Conservation (phyloP, 92 coral and sea anemone genomes). For the Zoanthus solanderi region DNA sequence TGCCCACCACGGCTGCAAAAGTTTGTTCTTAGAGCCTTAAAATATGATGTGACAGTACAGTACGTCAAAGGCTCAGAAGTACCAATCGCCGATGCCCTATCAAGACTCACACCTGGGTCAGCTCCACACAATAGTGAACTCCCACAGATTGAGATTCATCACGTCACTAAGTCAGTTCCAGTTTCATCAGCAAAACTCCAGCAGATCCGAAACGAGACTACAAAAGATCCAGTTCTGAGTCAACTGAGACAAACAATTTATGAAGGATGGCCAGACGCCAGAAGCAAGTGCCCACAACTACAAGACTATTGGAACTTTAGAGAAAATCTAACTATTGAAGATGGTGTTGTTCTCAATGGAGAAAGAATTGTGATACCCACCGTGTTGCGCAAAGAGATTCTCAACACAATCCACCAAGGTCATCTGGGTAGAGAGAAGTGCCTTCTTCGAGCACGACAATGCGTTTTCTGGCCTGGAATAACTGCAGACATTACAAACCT, state of each 20-base stretch:
- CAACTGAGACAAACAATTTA: conserved; percentile 52
- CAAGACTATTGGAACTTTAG: conserved; percentile 76
- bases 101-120: conserved; percentile 38
- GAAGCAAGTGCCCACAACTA: conserved; percentile 54
- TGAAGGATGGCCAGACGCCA: conserved; percentile 19
- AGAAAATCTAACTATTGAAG: conserved; percentile 68
- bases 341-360: conserved; percentile 55
- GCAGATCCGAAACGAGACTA: conserved; percentile 68
- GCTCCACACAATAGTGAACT: conserved; percentile 46
- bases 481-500: conserved; percentile 26
- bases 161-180: conserved; percentile 61
- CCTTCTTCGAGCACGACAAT: conserved; percentile 50
- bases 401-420: conserved; percentile 59
- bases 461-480: conserved; percentile 66
- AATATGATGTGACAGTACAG: too few relatives aligned
- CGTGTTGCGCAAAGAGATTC: conserved; percentile 46
- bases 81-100: too few relatives aligned
- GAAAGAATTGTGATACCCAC: conserved; percentile 60
- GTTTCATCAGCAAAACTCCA: conserved; percentile 60
- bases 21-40: too few relatives aligned
- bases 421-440: conserved; percentile 65
- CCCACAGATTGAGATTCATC: conserved; percentile 51
- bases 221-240: conserved; percentile 43
- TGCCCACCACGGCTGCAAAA: too few relatives aligned
- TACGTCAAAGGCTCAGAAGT: too few relatives aligned